phyloP scores from a whole-genome alignment of 2,888 invertebrate species.

The Polietes domitor region DNA sequence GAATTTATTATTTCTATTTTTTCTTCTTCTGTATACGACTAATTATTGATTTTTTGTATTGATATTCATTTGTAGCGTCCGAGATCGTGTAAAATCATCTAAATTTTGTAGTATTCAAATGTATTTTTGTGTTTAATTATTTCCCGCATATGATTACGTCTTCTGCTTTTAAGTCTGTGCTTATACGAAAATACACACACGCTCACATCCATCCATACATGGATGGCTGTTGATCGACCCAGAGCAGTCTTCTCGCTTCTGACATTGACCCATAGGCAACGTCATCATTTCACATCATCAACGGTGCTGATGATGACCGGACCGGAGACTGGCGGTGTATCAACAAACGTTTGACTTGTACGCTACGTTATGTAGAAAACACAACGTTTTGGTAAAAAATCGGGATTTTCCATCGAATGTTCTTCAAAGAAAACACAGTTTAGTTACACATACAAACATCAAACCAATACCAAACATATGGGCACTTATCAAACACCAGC shows the following conservation, averaged over 20 bases:
- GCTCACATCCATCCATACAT: too few relatives aligned
- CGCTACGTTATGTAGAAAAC: neutral
- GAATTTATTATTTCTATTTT: neutral
- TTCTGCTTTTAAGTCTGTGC: neutral
- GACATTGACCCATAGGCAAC: constrained; percentile 47
- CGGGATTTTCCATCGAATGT: neutral
- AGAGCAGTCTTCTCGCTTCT: too few relatives aligned
- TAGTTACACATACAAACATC: too few relatives aligned
- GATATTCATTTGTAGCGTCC: neutral
- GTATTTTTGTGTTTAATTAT: constrained; percentile 25
- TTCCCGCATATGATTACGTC: constrained; percentile 36
- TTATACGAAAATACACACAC: too few relatives aligned
- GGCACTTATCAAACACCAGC: too few relatives aligned
- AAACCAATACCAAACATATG: too few relatives aligned
- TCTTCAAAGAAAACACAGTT: too few relatives aligned
- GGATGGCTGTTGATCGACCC: too few relatives aligned
- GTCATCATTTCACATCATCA: constrained; percentile 14
- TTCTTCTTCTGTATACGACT: neutral
- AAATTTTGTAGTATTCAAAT: constrained; percentile 24
- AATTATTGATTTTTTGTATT: constrained; percentile 12
- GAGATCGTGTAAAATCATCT: constrained; percentile 28
- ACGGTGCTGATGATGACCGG: neutral
- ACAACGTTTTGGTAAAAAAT: neutral
- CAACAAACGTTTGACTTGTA: neutral
- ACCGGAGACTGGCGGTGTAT: neutral